These are phyloP conservation scores for Catotricha subobsoleta DNA, from an alignment of 2,888 invertebrate genomes.

Conservation along the genomic window DNA sequence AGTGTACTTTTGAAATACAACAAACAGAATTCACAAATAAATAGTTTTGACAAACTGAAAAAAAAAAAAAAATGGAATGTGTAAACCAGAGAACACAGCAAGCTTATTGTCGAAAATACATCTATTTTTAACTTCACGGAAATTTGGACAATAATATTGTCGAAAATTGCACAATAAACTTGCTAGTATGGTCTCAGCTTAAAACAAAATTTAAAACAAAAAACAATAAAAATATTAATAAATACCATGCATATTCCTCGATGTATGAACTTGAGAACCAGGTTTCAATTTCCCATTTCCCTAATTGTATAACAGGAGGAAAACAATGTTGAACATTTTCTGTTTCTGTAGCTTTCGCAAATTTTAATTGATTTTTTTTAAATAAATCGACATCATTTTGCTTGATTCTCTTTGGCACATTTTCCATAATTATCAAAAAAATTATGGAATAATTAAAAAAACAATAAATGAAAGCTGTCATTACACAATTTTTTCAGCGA, in stretches of 20 bases:
- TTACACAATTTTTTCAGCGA: no score
- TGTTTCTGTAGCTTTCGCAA: conserved; percentile 40
- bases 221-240: conserved; percentile 2
- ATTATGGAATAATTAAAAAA: no score
- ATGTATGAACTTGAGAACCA: conserved; percentile 99
- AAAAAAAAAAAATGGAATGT: background rate
- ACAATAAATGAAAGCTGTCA: no score
- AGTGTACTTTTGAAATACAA: conserved; percentile 94
- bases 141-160: no score
- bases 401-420: conserved; percentile 80
- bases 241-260: conserved; percentile 83
- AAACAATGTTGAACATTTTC: conserved; percentile 43
- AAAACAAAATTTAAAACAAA: background rate
- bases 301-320: conserved; percentile 90
- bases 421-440: no score
- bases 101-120: no score
- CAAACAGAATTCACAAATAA: conserved; percentile 92
- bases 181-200: no score
- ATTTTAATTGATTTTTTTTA: conserved; percentile 57
- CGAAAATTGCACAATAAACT: no score
- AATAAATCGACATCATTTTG: conserved; percentile 76
- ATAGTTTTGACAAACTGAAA: conserved; percentile 70
- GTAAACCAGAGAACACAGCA: no score
- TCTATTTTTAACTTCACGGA: no score
- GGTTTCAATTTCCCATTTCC: conserved; percentile 88